Percentiles rank a stretch among this genome's conserved stretches.
Evolutionary conservation across 2,888 invertebrate species (phyloP).

Genomic region (Syrista parreyssii): DNA sequence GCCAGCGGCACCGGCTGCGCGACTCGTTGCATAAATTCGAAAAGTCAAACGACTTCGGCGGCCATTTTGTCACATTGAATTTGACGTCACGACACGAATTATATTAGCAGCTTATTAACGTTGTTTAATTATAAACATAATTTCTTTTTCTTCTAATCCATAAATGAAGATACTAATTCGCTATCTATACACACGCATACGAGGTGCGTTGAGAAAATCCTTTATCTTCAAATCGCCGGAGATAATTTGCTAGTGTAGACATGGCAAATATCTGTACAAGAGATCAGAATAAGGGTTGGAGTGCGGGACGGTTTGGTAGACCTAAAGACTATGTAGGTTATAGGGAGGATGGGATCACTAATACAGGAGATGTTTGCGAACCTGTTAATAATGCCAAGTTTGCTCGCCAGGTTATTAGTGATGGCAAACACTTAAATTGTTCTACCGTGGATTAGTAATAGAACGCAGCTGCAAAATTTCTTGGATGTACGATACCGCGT

Average conservation of each 20-base stretch:
- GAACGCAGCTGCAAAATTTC: slow-evolving; percentile 22
- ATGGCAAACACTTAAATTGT: slow-evolving; percentile 64
- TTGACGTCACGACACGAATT: not conserved
- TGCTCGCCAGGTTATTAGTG: slow-evolving; percentile 61
- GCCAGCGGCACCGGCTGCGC: not conserved
- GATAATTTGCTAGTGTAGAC: slow-evolving; percentile 62
- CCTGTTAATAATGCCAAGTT: slow-evolving; percentile 64
- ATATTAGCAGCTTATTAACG: not conserved
- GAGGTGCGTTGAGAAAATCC: slow-evolving; percentile 46
- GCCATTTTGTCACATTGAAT: not conserved
- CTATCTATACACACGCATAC: not conserved
- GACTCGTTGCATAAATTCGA: not conserved
- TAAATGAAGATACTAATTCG: not conserved
- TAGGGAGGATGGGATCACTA: slow-evolving; percentile 54
- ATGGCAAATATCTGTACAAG: slow-evolving; percentile 63
- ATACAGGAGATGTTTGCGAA: slow-evolving; percentile 61
- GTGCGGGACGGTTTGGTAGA: slow-evolving; percentile 34
- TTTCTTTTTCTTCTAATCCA: not conserved
- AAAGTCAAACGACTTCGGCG: not conserved
- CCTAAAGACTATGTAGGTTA: slow-evolving; percentile 55
- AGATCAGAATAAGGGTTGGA: slow-evolving; percentile 55
- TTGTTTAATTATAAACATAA: not conserved
- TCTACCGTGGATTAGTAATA: slow-evolving; percentile 38
- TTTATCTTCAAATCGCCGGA: slow-evolving; percentile 58
- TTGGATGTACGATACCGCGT: not conserved